Evolutionary conservation across 2,888 invertebrate genomes (phyloP).

Genomic region (Lypha dubia): DNA sequence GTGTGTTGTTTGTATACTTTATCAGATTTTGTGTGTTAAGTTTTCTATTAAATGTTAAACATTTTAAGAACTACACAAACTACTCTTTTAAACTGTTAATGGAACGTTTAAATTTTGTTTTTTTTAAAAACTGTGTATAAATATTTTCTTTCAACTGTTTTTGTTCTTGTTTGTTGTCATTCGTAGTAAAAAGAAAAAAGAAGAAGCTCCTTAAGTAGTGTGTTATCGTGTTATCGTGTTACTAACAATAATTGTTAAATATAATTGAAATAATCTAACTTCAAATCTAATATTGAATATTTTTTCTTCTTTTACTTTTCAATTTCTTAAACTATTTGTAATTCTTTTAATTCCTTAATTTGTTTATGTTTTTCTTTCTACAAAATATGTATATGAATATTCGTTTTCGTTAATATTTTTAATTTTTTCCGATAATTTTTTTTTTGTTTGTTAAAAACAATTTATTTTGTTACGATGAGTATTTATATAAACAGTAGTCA

Average conservation of each 20-base stretch:
- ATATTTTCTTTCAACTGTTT: conserved; percentile 13
- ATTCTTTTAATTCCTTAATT: conserved; percentile 48
- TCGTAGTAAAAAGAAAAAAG: conserved; percentile 3
- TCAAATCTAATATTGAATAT: conserved; percentile 61
- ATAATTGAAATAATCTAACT: conserved; percentile 43
- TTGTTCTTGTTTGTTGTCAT: conserved; percentile 35
- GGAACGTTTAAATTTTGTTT: conserved; percentile 5
- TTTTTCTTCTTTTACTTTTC: conserved; percentile 66
- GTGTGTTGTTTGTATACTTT: conserved; percentile 6
- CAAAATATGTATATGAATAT: conserved; percentile 20
- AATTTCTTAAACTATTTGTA: conserved; percentile 45
- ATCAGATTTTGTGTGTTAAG: conserved; percentile 14
- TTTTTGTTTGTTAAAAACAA: conserved; percentile 49
- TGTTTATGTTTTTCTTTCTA: conserved; percentile 41
- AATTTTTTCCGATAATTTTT: conserved; percentile 67
- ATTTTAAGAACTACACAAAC: background rate
- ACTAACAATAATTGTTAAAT: conserved; percentile 46
- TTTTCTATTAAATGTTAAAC: background rate
- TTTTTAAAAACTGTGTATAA: background rate
- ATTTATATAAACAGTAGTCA: conserved; percentile 84
- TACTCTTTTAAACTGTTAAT: conserved; percentile 12
- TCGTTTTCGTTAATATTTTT: conserved; percentile 30
- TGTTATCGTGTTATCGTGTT: conserved; percentile 59
- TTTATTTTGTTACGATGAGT: conserved; percentile 72
- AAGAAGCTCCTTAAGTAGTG: conserved; percentile 34